phyloP scores from a whole-genome alignment of 2,888 invertebrate species.

The Hanleya hanleyi region DNA sequence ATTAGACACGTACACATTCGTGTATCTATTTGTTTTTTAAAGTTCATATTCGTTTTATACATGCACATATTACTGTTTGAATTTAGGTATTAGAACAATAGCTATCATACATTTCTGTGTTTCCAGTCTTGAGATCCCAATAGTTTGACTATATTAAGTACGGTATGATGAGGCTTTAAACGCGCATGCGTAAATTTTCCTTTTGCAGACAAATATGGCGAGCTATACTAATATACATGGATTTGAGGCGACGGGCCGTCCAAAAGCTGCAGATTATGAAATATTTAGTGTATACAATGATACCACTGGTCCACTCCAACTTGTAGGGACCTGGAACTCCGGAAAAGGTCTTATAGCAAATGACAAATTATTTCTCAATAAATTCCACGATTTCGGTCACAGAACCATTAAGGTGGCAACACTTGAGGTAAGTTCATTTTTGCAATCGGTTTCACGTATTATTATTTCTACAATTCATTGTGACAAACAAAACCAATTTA shows the following conservation, averaged over 20 bases:
- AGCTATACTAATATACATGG: neutral
- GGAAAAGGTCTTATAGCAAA: neutral
- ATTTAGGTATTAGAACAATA: no score
- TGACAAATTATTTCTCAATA: neutral
- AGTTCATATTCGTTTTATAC: no score
- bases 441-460: neutral
- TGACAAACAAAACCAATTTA: neutral
- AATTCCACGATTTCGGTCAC: constrained; percentile 23
- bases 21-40: no score
- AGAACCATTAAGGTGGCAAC: constrained; percentile 23
- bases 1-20: no score
- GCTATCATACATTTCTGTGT: no score
- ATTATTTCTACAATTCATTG: neutral
- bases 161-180: no score
- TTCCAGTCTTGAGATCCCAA: no score
- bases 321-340: neutral
- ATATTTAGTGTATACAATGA: neutral
- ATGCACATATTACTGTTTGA: no score
- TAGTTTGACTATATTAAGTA: no score
- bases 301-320: neutral
- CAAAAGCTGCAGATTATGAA: neutral
- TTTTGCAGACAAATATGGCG: neutral
- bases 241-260: neutral
- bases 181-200: no score
- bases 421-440: constrained; percentile 18